Base-by-base conservation (phyloP, 2,113 vertebrate genomes). In the Prionailurus bengalensis region DNA sequence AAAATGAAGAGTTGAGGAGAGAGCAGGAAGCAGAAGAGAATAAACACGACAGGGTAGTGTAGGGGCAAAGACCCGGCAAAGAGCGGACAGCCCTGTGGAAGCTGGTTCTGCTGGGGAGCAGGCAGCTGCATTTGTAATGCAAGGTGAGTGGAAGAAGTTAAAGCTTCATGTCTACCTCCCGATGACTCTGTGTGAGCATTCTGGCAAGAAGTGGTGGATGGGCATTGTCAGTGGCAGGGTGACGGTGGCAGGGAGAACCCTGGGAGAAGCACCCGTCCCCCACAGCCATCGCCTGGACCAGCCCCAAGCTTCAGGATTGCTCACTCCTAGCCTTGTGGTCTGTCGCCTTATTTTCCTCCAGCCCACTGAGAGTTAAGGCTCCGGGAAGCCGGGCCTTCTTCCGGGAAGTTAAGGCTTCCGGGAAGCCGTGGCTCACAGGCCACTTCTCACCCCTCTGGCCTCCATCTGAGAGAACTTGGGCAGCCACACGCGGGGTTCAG, bases 31-130 rank as follows among this genome's bases (percentile, higher is more conserved):
- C 1, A 25, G 42, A 55, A 42, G 39, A 48, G 74, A 17, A 76
- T 12, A 14, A 71, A 27, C 7, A 3, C 1, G 9, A 33, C 3
- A 19, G 79, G 15, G 21, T 12, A 10, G 45, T 17, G 0, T 1
- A 5, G 51, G 7, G 58, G 13, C 1, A 42, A 63, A n/a, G 39
- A 25, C 19, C 1, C 0, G 68, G 89, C 36, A 23, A 17, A 73
- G 27, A 83, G 76, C 65, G 14, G 45, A 9, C 33, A 27, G 45
- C 70, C 12, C 5, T 48, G 16, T 0, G 2, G 80, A 66, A 33
- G 82, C n/a, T 17, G 45, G 19, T 15, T 76, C 53, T 80, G 23
- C 2, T 36, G 42, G 53, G 58, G 45, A 92, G 19, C 1, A 33
- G 27, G 82, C 7, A 3, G 36, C 19, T 39, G 73, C 16, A 17